A percentile compares a stretch with the other conserved stretches of the same genome.
phyloP scores from a whole-genome alignment of 1,140 invertebrate species.

The Tenebrio molitor region DNA sequence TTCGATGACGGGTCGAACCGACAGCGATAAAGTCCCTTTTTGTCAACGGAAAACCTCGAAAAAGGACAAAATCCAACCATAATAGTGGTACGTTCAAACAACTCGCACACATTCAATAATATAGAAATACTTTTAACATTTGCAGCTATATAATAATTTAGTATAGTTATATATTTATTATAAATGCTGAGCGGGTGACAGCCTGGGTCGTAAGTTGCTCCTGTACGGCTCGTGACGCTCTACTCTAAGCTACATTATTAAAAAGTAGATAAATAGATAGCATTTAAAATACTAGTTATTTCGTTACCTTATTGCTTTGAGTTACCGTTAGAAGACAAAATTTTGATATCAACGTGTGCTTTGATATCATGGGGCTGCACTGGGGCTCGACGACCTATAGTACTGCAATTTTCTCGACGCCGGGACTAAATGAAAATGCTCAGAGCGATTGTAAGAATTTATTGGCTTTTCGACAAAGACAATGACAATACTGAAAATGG shows the following conservation, averaged over 20 bases:
- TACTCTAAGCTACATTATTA: slow-evolving; percentile 57
- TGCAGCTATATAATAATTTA: slow-evolving; percentile 60
- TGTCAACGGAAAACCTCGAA: slow-evolving; percentile 51
- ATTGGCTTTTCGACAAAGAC: slow-evolving; percentile 9
- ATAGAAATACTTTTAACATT: slow-evolving; percentile 65
- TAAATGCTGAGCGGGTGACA: slow-evolving; percentile 65
- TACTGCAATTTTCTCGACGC: slow-evolving; percentile 14
- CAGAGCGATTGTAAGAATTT: neutral
- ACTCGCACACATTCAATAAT: slow-evolving; percentile 60
- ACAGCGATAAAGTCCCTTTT: slow-evolving; percentile 58
- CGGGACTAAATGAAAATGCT: slow-evolving; percentile 8
- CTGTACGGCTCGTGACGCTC: slow-evolving; percentile 46
- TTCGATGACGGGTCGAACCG: slow-evolving; percentile 51
- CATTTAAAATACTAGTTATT: slow-evolving; percentile 62
- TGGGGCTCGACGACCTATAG: neutral
- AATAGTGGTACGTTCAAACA: slow-evolving; percentile 61
- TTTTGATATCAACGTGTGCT: slow-evolving; percentile 53
- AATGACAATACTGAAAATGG: slow-evolving; percentile 27
- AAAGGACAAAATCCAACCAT: slow-evolving; percentile 60
- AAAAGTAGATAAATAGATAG: slow-evolving; percentile 63
- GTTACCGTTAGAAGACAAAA: slow-evolving; percentile 67
- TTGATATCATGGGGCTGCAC: slow-evolving; percentile 23
- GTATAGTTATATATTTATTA: slow-evolving; percentile 62
- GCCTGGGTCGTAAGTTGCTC: slow-evolving; percentile 62
- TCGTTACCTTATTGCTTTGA: slow-evolving; percentile 67